Evolutionary conservation across 2,888 invertebrate species (phyloP).

Genomic region (Drosophila phalerata): DNA sequence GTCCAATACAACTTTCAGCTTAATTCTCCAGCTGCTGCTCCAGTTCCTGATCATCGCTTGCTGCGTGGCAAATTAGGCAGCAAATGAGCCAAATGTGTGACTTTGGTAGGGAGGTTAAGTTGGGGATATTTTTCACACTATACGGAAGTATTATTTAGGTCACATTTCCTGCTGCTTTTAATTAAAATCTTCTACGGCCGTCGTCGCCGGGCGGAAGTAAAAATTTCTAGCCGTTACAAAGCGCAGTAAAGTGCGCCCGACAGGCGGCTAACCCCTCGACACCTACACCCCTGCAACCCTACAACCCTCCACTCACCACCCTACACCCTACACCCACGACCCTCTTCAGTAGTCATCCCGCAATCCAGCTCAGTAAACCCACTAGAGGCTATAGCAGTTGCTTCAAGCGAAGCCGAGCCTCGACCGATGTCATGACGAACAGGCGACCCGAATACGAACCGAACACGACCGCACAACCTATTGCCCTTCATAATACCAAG

Average conservation of each 20-base stretch:
- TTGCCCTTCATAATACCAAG: constrained; percentile 74
- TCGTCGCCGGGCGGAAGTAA: constrained; percentile 68
- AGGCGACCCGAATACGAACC: constrained; percentile 50
- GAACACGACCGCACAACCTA: constrained; percentile 67
- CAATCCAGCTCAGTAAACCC: neutral
- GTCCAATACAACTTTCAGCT: constrained; percentile 13
- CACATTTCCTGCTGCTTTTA: constrained; percentile 81
- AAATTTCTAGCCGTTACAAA: constrained; percentile 73
- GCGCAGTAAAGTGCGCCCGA: constrained; percentile 47
- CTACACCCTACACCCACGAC: neutral
- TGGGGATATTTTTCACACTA: constrained; percentile 74
- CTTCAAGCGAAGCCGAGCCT: constrained; percentile 36
- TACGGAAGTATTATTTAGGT: constrained; percentile 81
- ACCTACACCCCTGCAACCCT: neutral
- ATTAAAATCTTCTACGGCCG: constrained; percentile 73
- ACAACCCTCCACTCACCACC: too few species aligned
- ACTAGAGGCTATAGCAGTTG: constrained; percentile 26
- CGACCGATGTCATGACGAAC: constrained; percentile 22
- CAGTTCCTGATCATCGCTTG: constrained; percentile 16
- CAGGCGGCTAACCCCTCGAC: constrained; percentile 15
- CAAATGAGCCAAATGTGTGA: constrained; percentile 34
- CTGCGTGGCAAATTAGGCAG: constrained; percentile 61
- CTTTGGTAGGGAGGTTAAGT: constrained; percentile 17
- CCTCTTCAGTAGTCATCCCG: neutral
- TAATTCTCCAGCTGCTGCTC: neutral